A percentile compares a stretch with the other conserved stretches of the same genome.
Conservation (phyloP, 1,140 invertebrate genomes). For the Pseudomyrmex pallidus region DNA sequence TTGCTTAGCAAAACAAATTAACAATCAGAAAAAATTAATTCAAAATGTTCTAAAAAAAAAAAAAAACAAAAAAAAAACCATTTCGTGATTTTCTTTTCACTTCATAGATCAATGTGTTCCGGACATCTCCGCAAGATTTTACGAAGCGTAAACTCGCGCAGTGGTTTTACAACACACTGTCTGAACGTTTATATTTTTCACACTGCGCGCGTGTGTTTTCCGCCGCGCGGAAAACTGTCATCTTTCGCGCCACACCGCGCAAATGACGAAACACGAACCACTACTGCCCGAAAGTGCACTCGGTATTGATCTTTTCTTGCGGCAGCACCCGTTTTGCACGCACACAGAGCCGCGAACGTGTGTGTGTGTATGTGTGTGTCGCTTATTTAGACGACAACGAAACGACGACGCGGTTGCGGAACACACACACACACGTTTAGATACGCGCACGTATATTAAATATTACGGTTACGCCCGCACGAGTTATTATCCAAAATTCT, state of each 20-base stretch:
- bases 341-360: too few relatives aligned
- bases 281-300: constrained; percentile 32
- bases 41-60: neutral
- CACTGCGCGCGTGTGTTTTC: neutral
- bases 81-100: neutral
- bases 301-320: constrained; percentile 45
- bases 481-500: constrained; percentile 52
- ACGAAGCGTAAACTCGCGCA: neutral
- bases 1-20: neutral
- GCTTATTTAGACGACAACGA: neutral
- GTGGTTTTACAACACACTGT: too few relatives aligned
- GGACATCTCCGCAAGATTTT: neutral
- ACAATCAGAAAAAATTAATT: neutral
- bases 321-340: neutral
- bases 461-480: constrained; percentile 50
- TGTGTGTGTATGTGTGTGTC: neutral
- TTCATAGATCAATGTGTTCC: neutral
- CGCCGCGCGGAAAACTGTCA: constrained; percentile 7
- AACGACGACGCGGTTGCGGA: too few relatives aligned
- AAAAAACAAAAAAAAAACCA: too few relatives aligned
- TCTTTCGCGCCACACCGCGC: constrained; percentile 20
- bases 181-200: too few relatives aligned
- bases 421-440: too few relatives aligned
- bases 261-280: constrained; percentile 21
- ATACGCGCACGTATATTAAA: constrained; percentile 29